Evolutionary conservation across 2,888 invertebrate species (phyloP).

Genomic region (Volucella bombylans): DNA sequence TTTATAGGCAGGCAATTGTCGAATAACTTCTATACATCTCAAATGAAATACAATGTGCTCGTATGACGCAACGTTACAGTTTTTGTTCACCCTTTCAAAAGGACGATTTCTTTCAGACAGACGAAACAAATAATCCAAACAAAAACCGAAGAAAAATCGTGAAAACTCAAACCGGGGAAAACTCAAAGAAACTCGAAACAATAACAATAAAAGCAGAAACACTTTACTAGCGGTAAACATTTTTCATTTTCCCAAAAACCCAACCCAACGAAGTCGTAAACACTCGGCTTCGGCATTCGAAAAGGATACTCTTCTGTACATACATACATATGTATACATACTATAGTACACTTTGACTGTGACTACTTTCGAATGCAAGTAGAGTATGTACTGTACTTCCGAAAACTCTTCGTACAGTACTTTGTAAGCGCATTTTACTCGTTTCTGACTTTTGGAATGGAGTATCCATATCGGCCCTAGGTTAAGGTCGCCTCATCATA

Average conservation of each 20-base stretch:
- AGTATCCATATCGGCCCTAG: constrained; percentile 1
- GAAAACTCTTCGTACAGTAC: background rate
- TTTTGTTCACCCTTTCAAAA: constrained; percentile 16
- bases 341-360: background rate
- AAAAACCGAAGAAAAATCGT: too few relatives aligned
- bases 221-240: constrained; percentile 1
- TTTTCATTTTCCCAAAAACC: background rate
- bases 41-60: background rate
- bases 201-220: constrained; percentile 39
- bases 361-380: too few relatives aligned
- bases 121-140: too few relatives aligned
- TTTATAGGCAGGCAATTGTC: constrained; percentile 4
- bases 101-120: background rate
- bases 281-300: constrained; percentile 7
- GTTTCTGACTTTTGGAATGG: background rate
- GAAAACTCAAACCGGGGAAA: background rate
- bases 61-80: constrained; percentile 10
- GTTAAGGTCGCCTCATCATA: constrained; percentile 33
- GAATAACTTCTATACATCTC: constrained; percentile 4
- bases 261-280: constrained; percentile 16
- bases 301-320: constrained; percentile 1
- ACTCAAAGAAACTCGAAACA: constrained; percentile 17
- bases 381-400: too few relatives aligned
- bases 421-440: constrained; percentile 18
- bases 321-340: too few relatives aligned